These are phyloP conservation scores for Macrophya annulata DNA, from an alignment of 2,888 invertebrate genomes.

Conservation along the genomic window DNA sequence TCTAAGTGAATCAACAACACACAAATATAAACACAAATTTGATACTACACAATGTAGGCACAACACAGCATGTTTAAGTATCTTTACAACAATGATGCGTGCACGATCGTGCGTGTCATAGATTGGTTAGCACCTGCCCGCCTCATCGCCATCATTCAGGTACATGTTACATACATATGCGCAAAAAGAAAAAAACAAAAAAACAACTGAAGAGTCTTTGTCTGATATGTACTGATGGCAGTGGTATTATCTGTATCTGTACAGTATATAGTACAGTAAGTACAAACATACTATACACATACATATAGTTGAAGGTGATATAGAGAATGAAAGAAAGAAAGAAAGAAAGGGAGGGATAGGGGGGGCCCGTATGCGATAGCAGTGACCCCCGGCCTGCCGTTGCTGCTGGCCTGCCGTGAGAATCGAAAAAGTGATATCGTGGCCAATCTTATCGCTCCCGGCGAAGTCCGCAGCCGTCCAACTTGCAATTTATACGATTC, in stretches of 20 bases:
- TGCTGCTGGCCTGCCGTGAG: slow-evolving; percentile 29
- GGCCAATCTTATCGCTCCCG: slow-evolving; percentile 47
- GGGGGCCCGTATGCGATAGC: slow-evolving; percentile 54
- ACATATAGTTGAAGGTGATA: not conserved
- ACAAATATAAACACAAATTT: too few relatives aligned
- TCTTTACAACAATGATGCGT: not conserved
- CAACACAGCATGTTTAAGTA: not conserved
- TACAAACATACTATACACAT: not conserved
- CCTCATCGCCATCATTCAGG: not conserved
- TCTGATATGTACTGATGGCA: not conserved
- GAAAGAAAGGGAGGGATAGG: slow-evolving; percentile 5
- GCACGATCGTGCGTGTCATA: not conserved
- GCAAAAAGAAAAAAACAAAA: not conserved
- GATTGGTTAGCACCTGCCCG: slow-evolving; percentile 15
- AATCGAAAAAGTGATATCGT: slow-evolving; percentile 50
- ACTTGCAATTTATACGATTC: slow-evolving; percentile 48
- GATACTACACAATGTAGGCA: not conserved
- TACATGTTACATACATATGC: not conserved
- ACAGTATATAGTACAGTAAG: not conserved
- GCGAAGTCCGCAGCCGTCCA: slow-evolving; percentile 47
- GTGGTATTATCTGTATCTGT: not conserved
- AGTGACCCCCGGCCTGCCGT: slow-evolving; percentile 20
- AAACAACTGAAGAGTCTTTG: not conserved
- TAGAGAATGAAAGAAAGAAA: slow-evolving; percentile 24
- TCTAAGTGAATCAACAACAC: not conserved